Conservation (phyloP, 2,888 invertebrate genomes). For the Drosophila ustulata region DNA sequence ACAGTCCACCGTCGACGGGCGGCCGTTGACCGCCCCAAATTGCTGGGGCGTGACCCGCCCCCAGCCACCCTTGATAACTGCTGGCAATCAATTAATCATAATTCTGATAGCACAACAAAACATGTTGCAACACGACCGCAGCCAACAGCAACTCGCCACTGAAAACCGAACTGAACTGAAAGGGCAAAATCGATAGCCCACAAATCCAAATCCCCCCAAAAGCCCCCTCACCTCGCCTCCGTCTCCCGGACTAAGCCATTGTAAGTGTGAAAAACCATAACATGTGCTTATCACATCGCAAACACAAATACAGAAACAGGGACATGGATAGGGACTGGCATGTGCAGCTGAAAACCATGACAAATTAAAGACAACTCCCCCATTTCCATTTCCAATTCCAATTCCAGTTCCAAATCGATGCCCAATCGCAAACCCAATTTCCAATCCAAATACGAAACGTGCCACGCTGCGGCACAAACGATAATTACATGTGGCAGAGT, state of each 20-base stretch:
- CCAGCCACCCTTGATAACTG: constrained; percentile 33
- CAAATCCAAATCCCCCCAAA: constrained; percentile 43
- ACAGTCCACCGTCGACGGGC: constrained; percentile 32
- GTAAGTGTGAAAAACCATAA: constrained; percentile 76
- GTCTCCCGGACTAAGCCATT: constrained; percentile 15
- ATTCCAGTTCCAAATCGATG: constrained; percentile 21
- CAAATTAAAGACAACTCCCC: constrained; percentile 67
- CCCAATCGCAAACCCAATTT: constrained; percentile 28
- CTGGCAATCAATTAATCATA: constrained; percentile 76
- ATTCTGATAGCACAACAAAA: constrained; percentile 70
- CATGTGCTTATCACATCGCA: constrained; percentile 75
- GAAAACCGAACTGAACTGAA: constrained; percentile 45
- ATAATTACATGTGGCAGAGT: constrained; percentile 68
- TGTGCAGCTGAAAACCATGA: constrained; percentile 75
- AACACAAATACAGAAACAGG: constrained; percentile 45
- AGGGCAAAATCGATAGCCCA: constrained; percentile 65
- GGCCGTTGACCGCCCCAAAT: constrained; percentile 62
- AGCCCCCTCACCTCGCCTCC: neutral
- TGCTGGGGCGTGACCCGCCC: constrained; percentile 64
- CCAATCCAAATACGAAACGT: constrained; percentile 67
- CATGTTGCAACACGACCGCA: constrained; percentile 73
- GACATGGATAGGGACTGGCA: constrained; percentile 22
- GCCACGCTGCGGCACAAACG: constrained; percentile 72
- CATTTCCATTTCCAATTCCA: constrained; percentile 16
- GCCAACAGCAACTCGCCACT: constrained; percentile 55